Percentiles rank a stretch among this genome's conserved stretches.
Conservation (phyloP, 2,797 vertebrate genomes). For the Eupleurogrammus muticus region DNA sequence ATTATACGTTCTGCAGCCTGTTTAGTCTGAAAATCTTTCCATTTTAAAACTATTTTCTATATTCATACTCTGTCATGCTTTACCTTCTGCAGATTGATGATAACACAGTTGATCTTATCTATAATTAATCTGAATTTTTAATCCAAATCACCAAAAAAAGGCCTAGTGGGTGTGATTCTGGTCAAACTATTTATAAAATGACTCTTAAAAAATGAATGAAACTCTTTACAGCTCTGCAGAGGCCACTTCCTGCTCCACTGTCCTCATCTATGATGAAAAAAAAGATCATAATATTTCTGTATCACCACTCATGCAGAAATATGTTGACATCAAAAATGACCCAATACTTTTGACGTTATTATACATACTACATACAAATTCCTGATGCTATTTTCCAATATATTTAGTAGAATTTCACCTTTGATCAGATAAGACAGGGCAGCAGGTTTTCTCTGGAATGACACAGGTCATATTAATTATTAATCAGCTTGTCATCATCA, state of each 20-base stretch:
- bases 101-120: slow-evolving; percentile 27
- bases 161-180: slow-evolving; percentile 11
- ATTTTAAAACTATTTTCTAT: neutral
- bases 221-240: slow-evolving; percentile 10
- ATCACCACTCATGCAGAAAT: neutral
- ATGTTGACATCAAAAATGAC: neutral
- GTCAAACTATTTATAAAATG: slow-evolving; percentile 44
- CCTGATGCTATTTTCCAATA: too few species aligned
- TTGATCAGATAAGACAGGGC: slow-evolving; percentile 20
- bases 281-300: neutral
- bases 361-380: too few species aligned
- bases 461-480: slow-evolving; percentile 22
- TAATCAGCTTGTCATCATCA: slow-evolving; percentile 32
- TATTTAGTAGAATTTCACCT: neutral
- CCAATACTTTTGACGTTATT: too few species aligned
- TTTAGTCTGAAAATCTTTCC: neutral
- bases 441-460: slow-evolving; percentile 21
- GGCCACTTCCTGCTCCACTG: neutral
- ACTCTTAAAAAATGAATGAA: slow-evolving; percentile 42
- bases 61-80: neutral
- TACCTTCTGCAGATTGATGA: slow-evolving; percentile 4
- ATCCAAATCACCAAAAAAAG: slow-evolving; percentile 25
- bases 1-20: neutral
- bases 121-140: slow-evolving; percentile 44
- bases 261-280: neutral